Base-by-base conservation (phyloP, 2,888 invertebrate species). In the Heteropelma amictum region DNA sequence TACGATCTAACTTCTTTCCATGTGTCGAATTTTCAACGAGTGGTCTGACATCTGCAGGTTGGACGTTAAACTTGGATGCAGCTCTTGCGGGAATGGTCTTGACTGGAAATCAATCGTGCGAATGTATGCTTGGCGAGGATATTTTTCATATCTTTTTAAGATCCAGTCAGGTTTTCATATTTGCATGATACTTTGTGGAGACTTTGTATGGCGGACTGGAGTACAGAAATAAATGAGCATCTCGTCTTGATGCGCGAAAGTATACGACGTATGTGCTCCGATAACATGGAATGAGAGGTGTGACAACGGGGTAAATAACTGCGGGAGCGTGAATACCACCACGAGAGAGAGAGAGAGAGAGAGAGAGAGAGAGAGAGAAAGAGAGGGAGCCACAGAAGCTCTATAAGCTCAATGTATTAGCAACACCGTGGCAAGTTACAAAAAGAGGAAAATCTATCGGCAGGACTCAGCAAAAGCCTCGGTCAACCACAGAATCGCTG, bases 381-480 rank as follows among this genome's bases (percentile, higher is more conserved):
- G 8, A 30, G 12, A 12, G 12, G 35, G 4, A n/a, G 7, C 8
- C 4, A 14, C 30, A 51, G 33, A 53, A 53, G 53, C 33, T 53
- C 33, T 1, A 19, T 3, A n/a, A 53, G 19, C 8, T 19, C 14
- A n/a, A n/a, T n/a, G n/a, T n/a, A n/a, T n/a, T n/a, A n/a, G n/a
- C n/a, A n/a, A n/a, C n/a, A n/a, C n/a, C n/a, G n/a, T n/a, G n/a
- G n/a, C n/a, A n/a, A n/a, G n/a, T n/a, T n/a, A n/a, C n/a, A n/a
- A 26, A 4, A 19, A 19, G 14, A n/a, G n/a, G n/a, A 21, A 53
- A n/a, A 53, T 28, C 33, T 28, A 17, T 19, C 28, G 26, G n/a
- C n/a, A n/a, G n/a, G 35, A 38, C 35, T 38, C n/a, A n/a, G 40
- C 28, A 42, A 58, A 42, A 28, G 61, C 14, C 19, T 47, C 47